phyloP scores from a whole-genome alignment of 2,888 invertebrate genomes.

The Ethmia dodecea region DNA sequence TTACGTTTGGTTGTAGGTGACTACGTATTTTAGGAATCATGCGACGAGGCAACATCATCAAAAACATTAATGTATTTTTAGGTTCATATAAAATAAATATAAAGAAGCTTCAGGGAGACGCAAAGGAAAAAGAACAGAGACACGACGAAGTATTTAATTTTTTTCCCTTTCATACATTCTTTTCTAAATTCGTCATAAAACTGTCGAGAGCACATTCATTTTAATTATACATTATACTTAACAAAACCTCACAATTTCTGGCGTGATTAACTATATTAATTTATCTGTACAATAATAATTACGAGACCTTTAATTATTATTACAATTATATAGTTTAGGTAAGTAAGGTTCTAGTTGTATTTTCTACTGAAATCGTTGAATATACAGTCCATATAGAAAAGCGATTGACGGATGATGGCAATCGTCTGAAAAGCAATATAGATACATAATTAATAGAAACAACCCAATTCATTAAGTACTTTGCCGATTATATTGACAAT shows the following conservation, averaged over 20 bases:
- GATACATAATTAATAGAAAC: slow-evolving; percentile 1
- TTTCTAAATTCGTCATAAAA: slow-evolving; percentile 77
- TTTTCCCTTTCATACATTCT: slow-evolving; percentile 73
- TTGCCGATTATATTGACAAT: too few relatives aligned
- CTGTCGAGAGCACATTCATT: slow-evolving; percentile 76
- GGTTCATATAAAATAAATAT: too few relatives aligned
- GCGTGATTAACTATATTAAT: slow-evolving; percentile 74
- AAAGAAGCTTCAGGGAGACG: slow-evolving; percentile 14
- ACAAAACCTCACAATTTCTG: slow-evolving; percentile 71
- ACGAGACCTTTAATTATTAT: slow-evolving; percentile 73
- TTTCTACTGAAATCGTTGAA: slow-evolving; percentile 54
- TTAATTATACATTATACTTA: slow-evolving; percentile 73
- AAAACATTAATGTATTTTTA: too few relatives aligned
- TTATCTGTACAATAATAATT: slow-evolving; percentile 75
- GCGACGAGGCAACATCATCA: too few relatives aligned
- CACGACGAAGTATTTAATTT: slow-evolving; percentile 78
- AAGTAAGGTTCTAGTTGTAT: slow-evolving; percentile 55
- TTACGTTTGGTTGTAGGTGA: too few relatives aligned
- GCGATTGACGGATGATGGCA: slow-evolving; percentile 7
- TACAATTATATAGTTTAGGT: slow-evolving; percentile 59
- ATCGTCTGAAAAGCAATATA: slow-evolving; percentile 42
- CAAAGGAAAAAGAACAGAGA: slow-evolving; percentile 61
- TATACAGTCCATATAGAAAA: slow-evolving; percentile 33
- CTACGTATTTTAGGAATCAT: too few relatives aligned
- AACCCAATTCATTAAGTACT: slow-evolving; percentile 38